Evolutionary conservation across 2,888 invertebrate species (phyloP).

Genomic region (Ceriagrion tenellum): DNA sequence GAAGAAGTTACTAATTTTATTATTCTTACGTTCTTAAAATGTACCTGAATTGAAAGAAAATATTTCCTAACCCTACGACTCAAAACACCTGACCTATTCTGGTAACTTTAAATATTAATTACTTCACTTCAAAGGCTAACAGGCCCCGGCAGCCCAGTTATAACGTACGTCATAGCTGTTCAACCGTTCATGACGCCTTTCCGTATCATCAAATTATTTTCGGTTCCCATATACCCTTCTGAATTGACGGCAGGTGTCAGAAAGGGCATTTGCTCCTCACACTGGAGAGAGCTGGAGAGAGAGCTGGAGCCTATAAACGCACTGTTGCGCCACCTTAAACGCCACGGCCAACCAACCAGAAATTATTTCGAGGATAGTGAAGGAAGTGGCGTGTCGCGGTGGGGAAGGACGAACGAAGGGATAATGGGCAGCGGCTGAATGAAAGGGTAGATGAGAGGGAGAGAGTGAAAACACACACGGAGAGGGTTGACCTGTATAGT

Average conservation of each 20-base stretch:
- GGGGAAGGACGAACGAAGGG: not conserved
- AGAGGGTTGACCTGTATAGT: not conserved
- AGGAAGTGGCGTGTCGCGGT: not conserved
- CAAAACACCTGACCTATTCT: too few relatives aligned
- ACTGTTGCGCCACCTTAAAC: not conserved
- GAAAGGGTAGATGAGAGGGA: not conserved
- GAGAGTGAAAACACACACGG: not conserved
- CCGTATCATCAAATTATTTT: not conserved
- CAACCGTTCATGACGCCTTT: not conserved
- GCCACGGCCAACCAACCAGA: not conserved
- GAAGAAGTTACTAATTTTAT: too few relatives aligned
- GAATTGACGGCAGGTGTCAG: not conserved
- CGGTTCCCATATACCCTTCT: not conserved
- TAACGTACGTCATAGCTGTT: not conserved
- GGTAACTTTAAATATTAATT: too few relatives aligned
- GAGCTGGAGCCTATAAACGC: not conserved
- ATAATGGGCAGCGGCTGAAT: not conserved
- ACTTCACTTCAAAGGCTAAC: too few relatives aligned
- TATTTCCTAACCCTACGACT: not conserved
- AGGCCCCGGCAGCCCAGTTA: too few relatives aligned
- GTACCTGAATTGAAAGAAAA: not conserved
- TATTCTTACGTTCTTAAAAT: too few relatives aligned
- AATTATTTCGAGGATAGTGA: not conserved
- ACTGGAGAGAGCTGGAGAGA: not conserved
- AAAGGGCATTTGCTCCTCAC: not conserved